Base-by-base conservation (phyloP, 2,113 vertebrate genomes). In the Gymnarchus niloticus region DNA sequence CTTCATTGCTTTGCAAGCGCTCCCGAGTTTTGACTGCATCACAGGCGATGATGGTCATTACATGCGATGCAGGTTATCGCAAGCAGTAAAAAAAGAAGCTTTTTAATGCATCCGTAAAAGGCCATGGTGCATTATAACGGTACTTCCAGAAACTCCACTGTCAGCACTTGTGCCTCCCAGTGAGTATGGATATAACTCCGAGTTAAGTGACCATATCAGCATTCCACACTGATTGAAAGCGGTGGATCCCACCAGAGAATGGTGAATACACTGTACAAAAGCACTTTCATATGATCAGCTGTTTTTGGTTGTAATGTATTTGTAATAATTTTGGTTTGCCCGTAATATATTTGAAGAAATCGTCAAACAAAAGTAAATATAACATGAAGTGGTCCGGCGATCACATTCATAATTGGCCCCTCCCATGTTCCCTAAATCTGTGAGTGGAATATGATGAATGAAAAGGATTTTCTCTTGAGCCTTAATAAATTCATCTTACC, bases 101-200 rank as follows among this genome's bases (percentile, higher is more conserved):
- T 52, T 82, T 82, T 82, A 49, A 51, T 52, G 48, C n/a, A 28
- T 54, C 49, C 49, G 80, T 82, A 82, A 82, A 82, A 33, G 80
- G 80, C 25, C 54, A 82, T 54, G 80, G 51, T 51, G 80, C 80
- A 82, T 82, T 52, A 82, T 33, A 82, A 48, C 80, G 44, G 44
- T 56, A 48, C 44, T 78, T 52, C 12, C 21, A 9, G 48, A 82
- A 82, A 52, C 48, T 33, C 14, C n/a, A 17, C 8, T 2, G 49
- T 51, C 80, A 52, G 80, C 80, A 82, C 4, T 48, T 33, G 25
- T 17, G 78, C 80, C 80, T n/a, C 80, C 44, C 1, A 8, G 44
- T 33, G 23, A 10, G 49, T 17, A 6, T 52, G n/a, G 25, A 82
- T 33, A 46, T 52, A 54, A 51, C 80, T 28, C 51, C 49, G 48